phyloP scores from a whole-genome alignment of 2,888 invertebrate genomes.

The Caenorhabditis sulstoni region DNA sequence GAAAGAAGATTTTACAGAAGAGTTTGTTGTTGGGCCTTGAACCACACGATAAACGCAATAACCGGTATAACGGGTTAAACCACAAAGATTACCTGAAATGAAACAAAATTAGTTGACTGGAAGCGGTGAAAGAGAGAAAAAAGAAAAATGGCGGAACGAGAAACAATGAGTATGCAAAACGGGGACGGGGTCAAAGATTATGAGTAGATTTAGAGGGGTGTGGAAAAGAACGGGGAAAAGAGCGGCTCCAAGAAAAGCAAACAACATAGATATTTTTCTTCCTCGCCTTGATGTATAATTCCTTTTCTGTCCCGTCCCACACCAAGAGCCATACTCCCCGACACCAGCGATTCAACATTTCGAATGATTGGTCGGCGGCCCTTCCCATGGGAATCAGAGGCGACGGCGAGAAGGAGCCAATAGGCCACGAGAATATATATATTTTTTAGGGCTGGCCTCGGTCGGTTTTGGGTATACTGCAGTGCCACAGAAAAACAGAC shows the following conservation, averaged over 20 bases:
- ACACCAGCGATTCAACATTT: slow-evolving; percentile 27
- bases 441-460: not conserved
- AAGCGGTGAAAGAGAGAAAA: not conserved
- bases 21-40: no score
- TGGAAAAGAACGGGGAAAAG: slow-evolving; percentile 11
- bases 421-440: slow-evolving; percentile 12
- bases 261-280: slow-evolving; percentile 30
- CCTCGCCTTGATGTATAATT: slow-evolving; percentile 31
- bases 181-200: slow-evolving; percentile 19
- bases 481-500: no score
- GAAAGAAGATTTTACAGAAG: no score
- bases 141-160: slow-evolving; percentile 1
- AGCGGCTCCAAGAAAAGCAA: not conserved
- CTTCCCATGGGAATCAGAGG: slow-evolving; percentile 40
- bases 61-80: no score
- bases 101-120: no score
- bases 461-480: no score
- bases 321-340: not conserved
- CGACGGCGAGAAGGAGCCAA: slow-evolving; percentile 16
- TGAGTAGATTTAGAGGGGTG: slow-evolving; percentile 11
- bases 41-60: no score
- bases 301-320: slow-evolving; percentile 31
- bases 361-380: slow-evolving; percentile 39
- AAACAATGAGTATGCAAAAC: not conserved
- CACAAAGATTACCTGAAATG: no score